Evolutionary conservation across 2,888 invertebrate species (phyloP).

Genomic region (Standfussiana lucernea): DNA sequence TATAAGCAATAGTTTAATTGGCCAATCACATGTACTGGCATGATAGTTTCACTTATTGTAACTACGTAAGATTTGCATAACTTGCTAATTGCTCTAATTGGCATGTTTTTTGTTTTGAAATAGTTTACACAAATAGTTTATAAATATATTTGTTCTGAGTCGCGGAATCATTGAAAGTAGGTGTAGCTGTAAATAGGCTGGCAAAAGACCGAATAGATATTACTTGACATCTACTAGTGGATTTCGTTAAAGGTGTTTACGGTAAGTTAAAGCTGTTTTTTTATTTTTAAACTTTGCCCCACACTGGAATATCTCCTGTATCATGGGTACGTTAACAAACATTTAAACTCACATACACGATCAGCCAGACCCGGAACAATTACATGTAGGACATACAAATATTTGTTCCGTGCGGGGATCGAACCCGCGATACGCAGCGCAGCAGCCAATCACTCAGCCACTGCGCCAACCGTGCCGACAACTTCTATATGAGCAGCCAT

Average conservation of each 20-base stretch:
- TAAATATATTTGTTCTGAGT: neutral
- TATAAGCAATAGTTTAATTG: conserved; percentile 76
- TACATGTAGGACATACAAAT: too few species aligned
- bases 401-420: too few species aligned
- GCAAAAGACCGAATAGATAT: too few species aligned
- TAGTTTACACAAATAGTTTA: neutral
- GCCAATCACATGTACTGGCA: conserved; percentile 67
- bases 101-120: conserved; percentile 54
- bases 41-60: conserved; percentile 70
- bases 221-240: neutral
- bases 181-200: too few species aligned
- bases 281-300: too few species aligned
- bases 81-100: conserved; percentile 61
- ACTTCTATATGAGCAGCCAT: neutral
- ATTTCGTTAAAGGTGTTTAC: neutral
- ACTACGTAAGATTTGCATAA: conserved; percentile 65
- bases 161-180: neutral
- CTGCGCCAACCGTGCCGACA: neutral
- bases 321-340: too few species aligned
- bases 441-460: too few species aligned
- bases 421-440: too few species aligned
- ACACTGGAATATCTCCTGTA: too few species aligned
- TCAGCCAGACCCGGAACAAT: too few species aligned
- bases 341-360: too few species aligned
- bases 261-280: neutral